Evolutionary conservation across 2,888 invertebrate species (phyloP).

Genomic region (Acanthococcus lagerstroemiae): DNA sequence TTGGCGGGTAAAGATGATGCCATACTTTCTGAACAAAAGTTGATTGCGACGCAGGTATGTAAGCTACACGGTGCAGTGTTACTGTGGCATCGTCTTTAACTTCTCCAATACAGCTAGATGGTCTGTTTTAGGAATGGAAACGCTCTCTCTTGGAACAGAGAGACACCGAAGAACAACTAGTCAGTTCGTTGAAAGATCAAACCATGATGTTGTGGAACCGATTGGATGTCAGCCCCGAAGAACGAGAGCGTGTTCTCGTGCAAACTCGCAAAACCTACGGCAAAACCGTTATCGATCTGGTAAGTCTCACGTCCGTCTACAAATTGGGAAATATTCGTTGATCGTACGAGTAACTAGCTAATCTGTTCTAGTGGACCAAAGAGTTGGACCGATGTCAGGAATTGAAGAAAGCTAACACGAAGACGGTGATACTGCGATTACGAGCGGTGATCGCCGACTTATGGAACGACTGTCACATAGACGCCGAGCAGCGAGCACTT

Average conservation of each 20-base stretch:
- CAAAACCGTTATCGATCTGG: conserved; percentile 47
- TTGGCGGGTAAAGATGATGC: conserved; percentile 14
- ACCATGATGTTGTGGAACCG: conserved; percentile 31
- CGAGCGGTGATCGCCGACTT: conserved; percentile 58
- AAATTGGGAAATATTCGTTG: too few species aligned
- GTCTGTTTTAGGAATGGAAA: conserved; percentile 27
- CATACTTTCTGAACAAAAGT: too few species aligned
- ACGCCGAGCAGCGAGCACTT: conserved; percentile 50
- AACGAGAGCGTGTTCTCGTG: conserved; percentile 52
- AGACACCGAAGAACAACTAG: conserved; percentile 22
- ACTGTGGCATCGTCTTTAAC: too few species aligned
- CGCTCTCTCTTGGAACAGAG: conserved; percentile 23
- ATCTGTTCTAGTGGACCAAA: conserved; percentile 45
- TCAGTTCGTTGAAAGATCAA: conserved; percentile 27
- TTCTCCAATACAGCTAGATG: too few species aligned
- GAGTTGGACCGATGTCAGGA: conserved; percentile 67
- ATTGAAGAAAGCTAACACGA: conserved; percentile 64
- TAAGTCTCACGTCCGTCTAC: conserved; percentile 36
- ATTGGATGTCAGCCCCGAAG: conserved; percentile 40
- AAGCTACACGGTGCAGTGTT: too few species aligned
- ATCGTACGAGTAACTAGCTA: neutral
- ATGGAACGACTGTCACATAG: conserved; percentile 70
- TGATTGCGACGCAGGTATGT: too few species aligned
- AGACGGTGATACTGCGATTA: conserved; percentile 52
- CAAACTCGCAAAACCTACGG: conserved; percentile 51